Base-by-base conservation (phyloP, 2,888 invertebrate species). In the Eupithecia insigniata region DNA sequence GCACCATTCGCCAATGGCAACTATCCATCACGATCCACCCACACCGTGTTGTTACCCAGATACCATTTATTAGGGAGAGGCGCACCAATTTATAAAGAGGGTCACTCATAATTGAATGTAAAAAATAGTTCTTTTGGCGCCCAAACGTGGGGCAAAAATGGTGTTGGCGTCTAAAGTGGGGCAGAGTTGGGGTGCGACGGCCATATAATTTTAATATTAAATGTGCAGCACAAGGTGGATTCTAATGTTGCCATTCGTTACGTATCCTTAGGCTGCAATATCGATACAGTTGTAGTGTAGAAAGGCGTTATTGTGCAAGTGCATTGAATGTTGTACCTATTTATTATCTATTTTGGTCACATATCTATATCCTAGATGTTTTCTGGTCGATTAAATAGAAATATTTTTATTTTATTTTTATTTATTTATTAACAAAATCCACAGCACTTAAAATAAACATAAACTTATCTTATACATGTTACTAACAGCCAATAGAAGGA, bases 101-200 rank as follows among this genome's bases (percentile, higher is more conserved):
- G 92, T 88, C 88, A 90, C 83, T 85, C 86, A 87, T 93, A 92
- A 93, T 93, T 92, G 92, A 92, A 92, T 91, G 90, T 90, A 91
- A 92, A 93, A 92, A 93, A 92, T 92, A 70, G 80, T 73, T 76
- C 69, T 62, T 73, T 76, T 76, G 76, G 77, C 70, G 74, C 76
- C 73, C 73, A 67, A 65, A 76, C 71, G 71, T 51, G 74, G 69
- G 75, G 62, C 76, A 39, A 67, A 67, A 64, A 36, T 64, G 22
- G n/a, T 36, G 36, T 36, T 36, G 64, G 36, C 36, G 64, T 16
- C 62, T 34, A 62, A 62, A 34, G 5, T 30, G 60, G 61, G 61
- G 61, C 61, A 34, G 32, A 62, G 72, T 30, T 36, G 74, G 69
- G 68, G 77, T 68, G 76, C 80, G 84, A 79, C 83, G 84, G 85